Evolutionary conservation across 2,797 vertebrate species (phyloP), one percentile per base, ranked within the genome.

Genomic region (Champsocephalus esox): DNA sequence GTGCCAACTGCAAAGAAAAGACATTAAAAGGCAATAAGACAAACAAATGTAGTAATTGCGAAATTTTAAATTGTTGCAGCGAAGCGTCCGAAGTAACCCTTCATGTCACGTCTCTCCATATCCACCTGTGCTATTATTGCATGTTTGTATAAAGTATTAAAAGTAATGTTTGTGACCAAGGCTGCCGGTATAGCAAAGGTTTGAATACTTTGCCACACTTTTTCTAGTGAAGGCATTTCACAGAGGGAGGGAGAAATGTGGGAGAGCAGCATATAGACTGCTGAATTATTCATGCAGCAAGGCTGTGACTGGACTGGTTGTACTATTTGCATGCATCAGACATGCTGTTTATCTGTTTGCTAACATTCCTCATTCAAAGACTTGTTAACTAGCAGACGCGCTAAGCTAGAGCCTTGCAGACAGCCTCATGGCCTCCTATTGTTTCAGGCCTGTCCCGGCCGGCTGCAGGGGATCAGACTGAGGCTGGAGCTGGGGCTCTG

Each of bases 301-400:
- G 90, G 91, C 94, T 95, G 95, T 92, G 95, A 95, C 94, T 92
- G 93, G 92, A 94, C 95, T 94, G 85, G 89, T 87, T 90, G 90
- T 84, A 92, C 87, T 90, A 96, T 92, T 97, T 97, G 96, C 96
- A 97, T 96, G 95, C 96, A 96, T 91, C 95, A 95, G 96, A 95
- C 96, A 96, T 95, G 95, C 95, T 93, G 95, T 95, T 96, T 95
- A 96, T 96, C 96, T 97, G 96, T 97, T 95, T 96, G 96, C 96
- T 97, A 96, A 96, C 96, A 95, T 96, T 96, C 94, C 94, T 96
- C 94, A 96, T 97, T 96, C 95, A 96, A 83, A 95, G 96, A 95
- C 95, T 95, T 95, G 95, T 96, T 95, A 96, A 96, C 95, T 92
- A 93, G 94, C 94, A 95, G 96, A 95, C 93, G 45, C 93, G 94